A percentile compares a stretch with the other conserved stretches of the same genome.
These are phyloP conservation scores for Embidobia sp. DNA, from an alignment of 2,888 invertebrate genomes.

Conservation along the genomic window DNA sequence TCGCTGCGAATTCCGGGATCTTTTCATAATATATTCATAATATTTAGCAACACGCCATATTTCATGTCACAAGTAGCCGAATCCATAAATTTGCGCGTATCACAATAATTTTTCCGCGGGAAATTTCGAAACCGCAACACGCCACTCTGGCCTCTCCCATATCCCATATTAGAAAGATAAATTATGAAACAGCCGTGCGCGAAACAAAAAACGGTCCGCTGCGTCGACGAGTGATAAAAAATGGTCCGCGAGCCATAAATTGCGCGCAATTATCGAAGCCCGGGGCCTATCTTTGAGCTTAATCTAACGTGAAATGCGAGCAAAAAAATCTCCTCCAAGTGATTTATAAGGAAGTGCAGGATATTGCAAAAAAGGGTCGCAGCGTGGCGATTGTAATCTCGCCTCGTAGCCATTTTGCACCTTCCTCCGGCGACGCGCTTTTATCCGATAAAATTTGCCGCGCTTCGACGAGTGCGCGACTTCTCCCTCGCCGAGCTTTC, in stretches of 20 bases:
- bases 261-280: slow-evolving; percentile 38
- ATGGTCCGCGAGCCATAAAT: slow-evolving; percentile 12
- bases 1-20: too few species aligned
- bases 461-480: slow-evolving; percentile 36
- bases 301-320: slow-evolving; percentile 37
- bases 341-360: slow-evolving; percentile 50
- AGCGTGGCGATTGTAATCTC: slow-evolving; percentile 43
- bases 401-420: slow-evolving; percentile 36
- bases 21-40: not conserved
- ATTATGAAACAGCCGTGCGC: slow-evolving; percentile 1
- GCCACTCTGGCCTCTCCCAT: not conserved
- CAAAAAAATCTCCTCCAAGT: slow-evolving; percentile 31
- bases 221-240: not conserved
- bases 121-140: slow-evolving; percentile 21
- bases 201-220: not conserved
- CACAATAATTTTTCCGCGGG: slow-evolving; percentile 14
- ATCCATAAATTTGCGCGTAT: slow-evolving; percentile 11
- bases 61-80: slow-evolving; percentile 3
- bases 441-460: slow-evolving; percentile 44
- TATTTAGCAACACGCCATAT: slow-evolving; percentile 6
- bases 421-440: slow-evolving; percentile 22
- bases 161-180: slow-evolving; percentile 20
- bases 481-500: slow-evolving; percentile 29
- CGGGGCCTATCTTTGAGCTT: slow-evolving; percentile 28
- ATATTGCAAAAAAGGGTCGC: slow-evolving; percentile 36